Evolutionary conservation across 1,140 invertebrate genomes (phyloP).

Genomic region (Drosophila jambulina): DNA sequence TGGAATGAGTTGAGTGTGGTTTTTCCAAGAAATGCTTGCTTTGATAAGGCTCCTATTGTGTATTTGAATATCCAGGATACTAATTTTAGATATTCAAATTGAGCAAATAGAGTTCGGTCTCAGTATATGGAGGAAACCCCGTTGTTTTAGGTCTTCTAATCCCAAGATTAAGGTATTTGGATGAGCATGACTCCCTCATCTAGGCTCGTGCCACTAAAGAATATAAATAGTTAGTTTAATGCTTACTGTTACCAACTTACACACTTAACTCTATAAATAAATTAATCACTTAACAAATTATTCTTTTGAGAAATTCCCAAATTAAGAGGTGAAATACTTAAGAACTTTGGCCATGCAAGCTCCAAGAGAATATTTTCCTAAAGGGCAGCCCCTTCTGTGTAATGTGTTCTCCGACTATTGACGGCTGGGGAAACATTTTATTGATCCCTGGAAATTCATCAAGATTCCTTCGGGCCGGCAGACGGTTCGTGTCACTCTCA

Average conservation of each 20-base stretch:
- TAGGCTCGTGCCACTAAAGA: neutral
- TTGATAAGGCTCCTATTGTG: neutral
- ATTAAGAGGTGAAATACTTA: too few relatives aligned
- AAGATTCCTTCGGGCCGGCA: conserved; percentile 36
- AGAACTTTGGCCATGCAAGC: neutral
- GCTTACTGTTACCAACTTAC: too few relatives aligned
- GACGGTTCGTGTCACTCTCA: conserved; percentile 39
- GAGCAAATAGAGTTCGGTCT: neutral
- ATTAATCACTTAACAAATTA: too few relatives aligned
- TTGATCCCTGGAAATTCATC: conserved; percentile 44
- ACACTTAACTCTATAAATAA: neutral
- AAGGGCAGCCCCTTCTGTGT: conserved; percentile 2
- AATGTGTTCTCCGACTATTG: conserved; percentile 15
- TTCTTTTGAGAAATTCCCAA: neutral
- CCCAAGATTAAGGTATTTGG: neutral
- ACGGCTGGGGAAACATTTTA: conserved; percentile 26
- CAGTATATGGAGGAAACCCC: neutral
- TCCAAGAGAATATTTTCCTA: neutral
- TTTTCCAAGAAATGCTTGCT: conserved; percentile 38
- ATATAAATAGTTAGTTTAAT: neutral
- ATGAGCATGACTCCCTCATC: neutral
- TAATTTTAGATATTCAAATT: neutral
- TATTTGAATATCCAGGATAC: neutral
- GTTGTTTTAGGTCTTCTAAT: neutral
- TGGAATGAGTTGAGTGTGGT: conserved; percentile 16